Evolutionary conservation across 2,797 vertebrate genomes (phyloP), one percentile per base, ranked within the genome.

Genomic region (Molossus molossus): DNA sequence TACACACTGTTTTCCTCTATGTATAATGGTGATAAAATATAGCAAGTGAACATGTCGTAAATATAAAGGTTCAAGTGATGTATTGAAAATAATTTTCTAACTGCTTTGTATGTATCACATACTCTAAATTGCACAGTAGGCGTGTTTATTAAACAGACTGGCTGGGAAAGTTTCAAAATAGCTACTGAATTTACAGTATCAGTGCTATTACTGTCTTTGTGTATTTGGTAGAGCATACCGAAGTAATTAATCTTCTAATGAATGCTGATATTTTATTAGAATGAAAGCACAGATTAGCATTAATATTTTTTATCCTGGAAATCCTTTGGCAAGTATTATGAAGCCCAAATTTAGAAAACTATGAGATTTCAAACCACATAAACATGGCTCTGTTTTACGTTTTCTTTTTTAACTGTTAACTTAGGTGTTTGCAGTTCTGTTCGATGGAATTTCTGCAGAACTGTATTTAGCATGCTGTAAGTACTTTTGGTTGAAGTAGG

Each of bases 11-110:
- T 98, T 98, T 98, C 98, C 98, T 98, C 97, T 98, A 96, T 98
- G 98, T 98, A 98, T 98, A 98, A 98, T 98, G 98, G 98, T 98
- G 98, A 98, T 97, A 91, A 98, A 98, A 98, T 97, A 98, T 98
- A 98, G 98, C 98, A 97, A 98, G 98, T 98, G 98, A 98, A 98
- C 98, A 97, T 98, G 98, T 99, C 98, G 97, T 98, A 98, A 98
- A 97, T 98, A 98, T 98, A 98, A 98, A 98, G 98, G 98, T 98
- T 98, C 98, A 97, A 98, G 98, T 98, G 98, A 98, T 98, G 98
- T 98, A 98, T 98, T 98, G 98, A 98, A 98, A 98, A 98, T 98
- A 98, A 98, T 98, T 98, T 98, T 98, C 98, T 98, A 98, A 98
- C 97, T 98, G 98, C 98, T 98, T 98, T 98, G 98, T 98, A 98